Conservation (phyloP, 1,140 invertebrate species). For the Papilio machaon region DNA sequence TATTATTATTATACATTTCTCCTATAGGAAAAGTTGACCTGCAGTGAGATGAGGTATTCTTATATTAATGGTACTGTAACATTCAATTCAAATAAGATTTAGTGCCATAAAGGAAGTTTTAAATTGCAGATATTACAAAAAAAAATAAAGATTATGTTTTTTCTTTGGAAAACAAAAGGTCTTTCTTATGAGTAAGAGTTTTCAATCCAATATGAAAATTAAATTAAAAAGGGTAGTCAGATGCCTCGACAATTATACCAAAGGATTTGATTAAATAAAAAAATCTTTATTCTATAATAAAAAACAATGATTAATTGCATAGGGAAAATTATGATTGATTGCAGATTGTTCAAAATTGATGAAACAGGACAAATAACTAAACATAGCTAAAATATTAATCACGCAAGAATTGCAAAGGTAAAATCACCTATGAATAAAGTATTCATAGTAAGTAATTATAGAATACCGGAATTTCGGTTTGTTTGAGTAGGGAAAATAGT, state of each 20-base stretch:
- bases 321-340: not conserved
- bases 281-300: not conserved
- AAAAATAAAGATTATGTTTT: not conserved
- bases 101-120: no score
- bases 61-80: no score
- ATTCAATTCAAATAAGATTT: no score
- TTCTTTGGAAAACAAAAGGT: not conserved
- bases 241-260: not conserved
- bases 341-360: no score
- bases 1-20: no score
- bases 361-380: no score
- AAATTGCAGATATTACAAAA: not conserved
- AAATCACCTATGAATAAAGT: not conserved
- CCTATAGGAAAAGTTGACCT: no score
- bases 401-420: not conserved
- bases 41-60: no score
- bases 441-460: conserved; percentile 6
- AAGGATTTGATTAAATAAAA: not conserved
- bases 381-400: no score
- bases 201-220: not conserved
- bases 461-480: not conserved
- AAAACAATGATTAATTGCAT: not conserved
- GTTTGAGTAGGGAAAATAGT: conserved; percentile 59
- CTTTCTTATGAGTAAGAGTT: no score
- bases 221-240: not conserved